Base-by-base conservation (phyloP, 2,113 vertebrate genomes). In the Hypocryptadius cinnamomeus region DNA sequence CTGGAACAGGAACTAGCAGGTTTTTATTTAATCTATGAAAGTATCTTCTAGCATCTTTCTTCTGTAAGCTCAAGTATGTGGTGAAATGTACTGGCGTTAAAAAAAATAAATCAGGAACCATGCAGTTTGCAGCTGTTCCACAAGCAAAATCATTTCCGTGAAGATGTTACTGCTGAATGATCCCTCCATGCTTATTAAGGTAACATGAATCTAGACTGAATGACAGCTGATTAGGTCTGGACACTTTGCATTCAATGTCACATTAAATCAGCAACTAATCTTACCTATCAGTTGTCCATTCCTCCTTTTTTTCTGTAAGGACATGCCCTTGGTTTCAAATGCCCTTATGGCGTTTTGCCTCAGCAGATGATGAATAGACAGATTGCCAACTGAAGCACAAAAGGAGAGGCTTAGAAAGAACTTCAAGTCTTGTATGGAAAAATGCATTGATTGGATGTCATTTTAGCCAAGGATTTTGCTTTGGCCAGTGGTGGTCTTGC, bases 101-200 rank as follows among this genome's bases (percentile, higher is more conserved):
- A 78, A 9, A 2, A 1, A 4, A 56, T 2, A 53, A 4, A 56
- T 28, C 37, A 64, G 60, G 61, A 69, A 59, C 45, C 28, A 25
- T 51, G 48, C 30, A 64, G n/a, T 85, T 83, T 94, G 27, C 85
- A 87, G 89, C 48, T 91, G 65, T 51, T 94, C 7, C 66, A 79
- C 27, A 53, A 61, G 66, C 37, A 92, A 45, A 72, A 85, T 79
- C 3, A 56, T 68, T 87, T 91, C 48, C 1, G 2, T 80, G 69
- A 84, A 84, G 66, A 70, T 42, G 22, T 40, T 68, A 20, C 59
- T 76, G 81, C 66, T 48, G 78, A 42, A 20, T 0, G 0, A 81
- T 81, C 84, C 56, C 69, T 70, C 47, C 50, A 23, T 74, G 56
- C 61, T 89, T 73, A 40, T 79, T 85, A 82, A 89, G n/a, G 39